Evolutionary conservation across 2,113 vertebrate genomes (phyloP).

Genomic region (Rhizomys pruinosus): DNA sequence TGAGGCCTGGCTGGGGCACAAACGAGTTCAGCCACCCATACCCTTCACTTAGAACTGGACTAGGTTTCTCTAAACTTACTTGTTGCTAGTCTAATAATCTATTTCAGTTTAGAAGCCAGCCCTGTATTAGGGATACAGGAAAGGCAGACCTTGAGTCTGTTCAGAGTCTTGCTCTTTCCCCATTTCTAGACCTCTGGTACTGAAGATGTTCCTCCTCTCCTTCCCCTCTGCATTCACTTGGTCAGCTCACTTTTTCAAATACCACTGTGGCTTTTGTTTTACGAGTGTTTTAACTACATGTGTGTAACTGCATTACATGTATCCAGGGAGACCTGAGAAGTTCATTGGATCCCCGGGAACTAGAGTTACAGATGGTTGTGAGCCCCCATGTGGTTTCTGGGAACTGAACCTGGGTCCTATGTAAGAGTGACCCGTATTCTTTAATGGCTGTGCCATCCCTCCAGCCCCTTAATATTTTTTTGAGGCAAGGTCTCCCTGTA

Average conservation of each 20-base stretch:
- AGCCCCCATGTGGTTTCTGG: too few species aligned
- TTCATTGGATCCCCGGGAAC: too few species aligned
- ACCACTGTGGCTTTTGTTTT: not conserved
- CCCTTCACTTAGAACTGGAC: not conserved
- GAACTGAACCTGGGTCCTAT: too few species aligned
- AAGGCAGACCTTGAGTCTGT: not conserved
- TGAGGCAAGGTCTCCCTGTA: too few species aligned
- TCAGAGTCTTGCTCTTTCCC: not conserved
- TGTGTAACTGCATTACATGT: too few species aligned
- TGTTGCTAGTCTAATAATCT: not conserved
- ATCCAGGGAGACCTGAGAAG: too few species aligned
- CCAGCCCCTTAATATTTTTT: too few species aligned
- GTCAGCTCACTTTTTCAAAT: not conserved
- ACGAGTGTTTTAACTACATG: too few species aligned
- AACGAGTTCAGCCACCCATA: accelerated
- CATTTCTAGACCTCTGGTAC: not conserved
- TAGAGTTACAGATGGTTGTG: too few species aligned
- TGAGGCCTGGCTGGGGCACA: conserved; percentile 62
- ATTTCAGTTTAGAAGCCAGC: not conserved
- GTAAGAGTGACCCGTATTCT: too few species aligned
- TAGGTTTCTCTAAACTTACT: not conserved
- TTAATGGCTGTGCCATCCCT: too few species aligned
- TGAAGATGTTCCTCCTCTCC: not conserved
- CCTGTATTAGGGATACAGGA: not conserved
- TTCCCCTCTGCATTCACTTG: not conserved